A percentile compares a stretch with the other conserved stretches of the same genome.
These are phyloP conservation scores for Coilia nasus DNA, from an alignment of 2,797 vertebrate species.

Conservation along the genomic window DNA sequence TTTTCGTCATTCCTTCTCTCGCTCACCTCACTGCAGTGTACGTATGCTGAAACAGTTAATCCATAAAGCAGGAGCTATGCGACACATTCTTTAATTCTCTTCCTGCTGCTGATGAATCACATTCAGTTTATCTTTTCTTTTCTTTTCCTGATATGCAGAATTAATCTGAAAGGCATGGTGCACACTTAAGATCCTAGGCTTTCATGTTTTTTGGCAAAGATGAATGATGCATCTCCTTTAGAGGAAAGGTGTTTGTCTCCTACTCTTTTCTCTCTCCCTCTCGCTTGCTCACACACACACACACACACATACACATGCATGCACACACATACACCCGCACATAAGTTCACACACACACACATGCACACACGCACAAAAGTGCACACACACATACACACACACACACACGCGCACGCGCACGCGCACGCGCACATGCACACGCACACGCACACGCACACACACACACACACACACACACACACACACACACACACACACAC, in stretches of 20 bases:
- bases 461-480: too few species aligned
- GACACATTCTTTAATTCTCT: not conserved
- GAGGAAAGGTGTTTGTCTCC: not conserved
- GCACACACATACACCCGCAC: not conserved
- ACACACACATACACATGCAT: not conserved
- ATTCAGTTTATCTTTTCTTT: not conserved
- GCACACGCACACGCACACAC: too few species aligned
- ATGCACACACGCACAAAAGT: not conserved
- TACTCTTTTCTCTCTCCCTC: slow-evolving; percentile 17
- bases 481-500: too few species aligned
- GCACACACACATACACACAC: too few species aligned
- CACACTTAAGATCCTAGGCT: not conserved
- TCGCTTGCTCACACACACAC: not conserved
- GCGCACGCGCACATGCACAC: not conserved
- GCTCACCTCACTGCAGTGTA: slow-evolving; percentile 1
- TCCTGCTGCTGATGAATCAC: not conserved
- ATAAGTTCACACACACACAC: not conserved
- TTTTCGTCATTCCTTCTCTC: not conserved
- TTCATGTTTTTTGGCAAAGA: not conserved
- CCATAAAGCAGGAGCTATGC: not conserved
- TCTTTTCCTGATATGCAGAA: not conserved
- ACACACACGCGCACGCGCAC: not conserved
- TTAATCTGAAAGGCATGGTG: not conserved
- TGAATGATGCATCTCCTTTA: not conserved
- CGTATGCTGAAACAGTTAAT: not conserved